Evolutionary conservation across 2,113 vertebrate species (phyloP).

Genomic region (Theristicus caerulescens): DNA sequence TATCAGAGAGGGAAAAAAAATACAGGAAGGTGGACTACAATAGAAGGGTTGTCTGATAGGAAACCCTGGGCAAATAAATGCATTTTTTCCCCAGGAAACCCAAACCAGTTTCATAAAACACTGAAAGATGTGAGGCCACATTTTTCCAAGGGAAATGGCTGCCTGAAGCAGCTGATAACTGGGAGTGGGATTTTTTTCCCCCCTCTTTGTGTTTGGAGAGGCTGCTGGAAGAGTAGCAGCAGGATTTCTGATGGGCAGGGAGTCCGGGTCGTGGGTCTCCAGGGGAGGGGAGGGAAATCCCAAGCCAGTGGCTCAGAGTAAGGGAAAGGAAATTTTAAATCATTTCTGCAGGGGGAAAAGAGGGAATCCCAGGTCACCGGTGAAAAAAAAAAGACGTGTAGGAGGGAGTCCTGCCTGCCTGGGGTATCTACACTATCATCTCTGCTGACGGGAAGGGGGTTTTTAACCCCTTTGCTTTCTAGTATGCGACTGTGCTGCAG

Average conservation of each 20-base stretch:
- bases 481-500: neutral
- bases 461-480: constrained; percentile 40
- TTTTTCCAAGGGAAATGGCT: constrained; percentile 51
- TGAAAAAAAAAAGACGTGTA: neutral
- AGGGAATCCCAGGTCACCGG: neutral
- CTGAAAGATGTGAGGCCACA: neutral
- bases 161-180: constrained; percentile 33
- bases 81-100: constrained; percentile 49
- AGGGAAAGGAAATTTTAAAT: neutral
- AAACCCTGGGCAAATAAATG: constrained; percentile 16
- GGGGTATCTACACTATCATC: neutral
- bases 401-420: neutral
- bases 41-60: constrained; percentile 42
- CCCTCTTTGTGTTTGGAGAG: neutral
- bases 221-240: neutral
- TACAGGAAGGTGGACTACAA: constrained; percentile 57
- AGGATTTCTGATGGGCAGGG: neutral
- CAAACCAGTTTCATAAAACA: neutral
- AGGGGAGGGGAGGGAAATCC: neutral
- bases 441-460: neutral
- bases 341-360: neutral
- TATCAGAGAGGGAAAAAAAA: neutral
- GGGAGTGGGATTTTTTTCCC: neutral
- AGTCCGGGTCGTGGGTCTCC: neutral
- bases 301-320: neutral